A percentile compares a stretch with the other conserved stretches of the same genome.
Conservation (phyloP, 2,113 vertebrate species). For the Anoura caudifer region DNA sequence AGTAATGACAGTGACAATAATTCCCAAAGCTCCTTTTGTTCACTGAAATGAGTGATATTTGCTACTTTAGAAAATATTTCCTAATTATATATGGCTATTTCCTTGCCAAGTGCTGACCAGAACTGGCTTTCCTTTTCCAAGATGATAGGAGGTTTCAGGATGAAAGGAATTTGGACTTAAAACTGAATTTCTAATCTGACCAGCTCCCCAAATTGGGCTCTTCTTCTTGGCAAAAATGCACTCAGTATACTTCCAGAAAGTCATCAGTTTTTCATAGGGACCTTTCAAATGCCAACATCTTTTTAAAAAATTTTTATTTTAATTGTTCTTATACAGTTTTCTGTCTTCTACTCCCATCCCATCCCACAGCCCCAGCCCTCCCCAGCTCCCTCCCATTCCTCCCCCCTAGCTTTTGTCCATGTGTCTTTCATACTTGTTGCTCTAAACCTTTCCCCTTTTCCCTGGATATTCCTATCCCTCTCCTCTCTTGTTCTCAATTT, state of each 20-base stretch:
- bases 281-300: conserved; percentile 59
- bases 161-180: conserved; percentile 71
- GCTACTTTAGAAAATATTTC: conserved; percentile 64
- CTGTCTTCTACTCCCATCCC: too few relatives aligned
- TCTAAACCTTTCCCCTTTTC: too few relatives aligned
- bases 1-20: background rate
- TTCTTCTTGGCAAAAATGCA: conserved; percentile 65
- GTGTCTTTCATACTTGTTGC: too few relatives aligned
- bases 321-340: too few relatives aligned
- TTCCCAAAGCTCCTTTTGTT: conserved; percentile 51
- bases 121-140: conserved; percentile 47
- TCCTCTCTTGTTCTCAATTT: too few relatives aligned
- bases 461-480: too few relatives aligned
- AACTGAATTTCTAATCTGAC: conserved; percentile 73
- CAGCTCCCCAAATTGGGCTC: conserved; percentile 64
- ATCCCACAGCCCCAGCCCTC: too few relatives aligned
- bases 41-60: conserved; percentile 52
- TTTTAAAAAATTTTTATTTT: too few relatives aligned
- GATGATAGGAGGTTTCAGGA: conserved; percentile 68
- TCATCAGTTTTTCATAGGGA: conserved; percentile 67
- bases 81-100: conserved; percentile 58
- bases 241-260: conserved; percentile 65
- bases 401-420: too few relatives aligned
- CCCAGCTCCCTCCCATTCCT: too few relatives aligned
- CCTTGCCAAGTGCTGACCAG: conserved; percentile 62